These are phyloP conservation scores for Thamnophis elegans DNA, from an alignment of 2,797 vertebrate species.

Conservation along the genomic window DNA sequence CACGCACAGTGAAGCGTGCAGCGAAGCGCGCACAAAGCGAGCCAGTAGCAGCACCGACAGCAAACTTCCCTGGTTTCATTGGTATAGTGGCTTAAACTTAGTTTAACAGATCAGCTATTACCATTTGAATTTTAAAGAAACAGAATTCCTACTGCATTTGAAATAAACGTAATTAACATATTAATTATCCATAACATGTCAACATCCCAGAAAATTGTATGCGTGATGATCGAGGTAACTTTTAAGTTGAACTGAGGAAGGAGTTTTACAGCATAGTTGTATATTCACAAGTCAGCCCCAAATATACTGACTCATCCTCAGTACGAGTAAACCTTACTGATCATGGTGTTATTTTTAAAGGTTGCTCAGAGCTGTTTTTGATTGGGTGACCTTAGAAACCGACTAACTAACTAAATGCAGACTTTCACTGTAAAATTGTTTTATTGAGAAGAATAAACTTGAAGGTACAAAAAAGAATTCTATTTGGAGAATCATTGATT, in stretches of 20 bases:
- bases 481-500: background rate
- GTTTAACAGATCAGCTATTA: background rate
- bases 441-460: background rate
- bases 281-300: background rate
- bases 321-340: background rate
- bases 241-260: background rate
- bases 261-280: background rate
- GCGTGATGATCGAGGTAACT: background rate
- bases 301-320: background rate
- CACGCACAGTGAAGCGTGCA: too few species aligned
- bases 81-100: too few species aligned
- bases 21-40: too few species aligned
- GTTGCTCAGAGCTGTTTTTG: background rate
- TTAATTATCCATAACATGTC: background rate
- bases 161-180: background rate
- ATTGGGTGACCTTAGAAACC: background rate
- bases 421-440: background rate
- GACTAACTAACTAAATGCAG: background rate
- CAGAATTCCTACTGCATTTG: background rate
- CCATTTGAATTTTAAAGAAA: background rate
- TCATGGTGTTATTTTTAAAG: background rate
- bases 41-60: too few species aligned
- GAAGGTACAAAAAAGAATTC: background rate
- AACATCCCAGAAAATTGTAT: background rate
- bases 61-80: too few species aligned